Evolutionary conservation across 2,797 vertebrate species (phyloP).

Genomic region (Galagoides demidoff): DNA sequence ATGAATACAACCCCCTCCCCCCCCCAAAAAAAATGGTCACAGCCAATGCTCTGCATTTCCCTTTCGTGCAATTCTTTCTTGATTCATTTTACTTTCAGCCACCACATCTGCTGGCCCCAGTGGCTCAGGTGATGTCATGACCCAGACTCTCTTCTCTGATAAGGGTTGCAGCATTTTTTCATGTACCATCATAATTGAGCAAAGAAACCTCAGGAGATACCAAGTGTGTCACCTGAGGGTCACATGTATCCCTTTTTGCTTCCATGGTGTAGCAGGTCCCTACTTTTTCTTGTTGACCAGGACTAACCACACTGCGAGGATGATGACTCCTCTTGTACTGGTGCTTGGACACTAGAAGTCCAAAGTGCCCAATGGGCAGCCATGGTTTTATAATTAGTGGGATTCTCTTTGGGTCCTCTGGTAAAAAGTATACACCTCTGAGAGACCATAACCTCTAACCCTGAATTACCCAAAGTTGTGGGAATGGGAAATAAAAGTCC

Average conservation of each 20-base stretch:
- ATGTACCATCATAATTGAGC: neutral
- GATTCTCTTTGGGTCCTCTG: neutral
- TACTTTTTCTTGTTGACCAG: neutral
- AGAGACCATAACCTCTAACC: neutral
- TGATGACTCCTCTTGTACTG: neutral
- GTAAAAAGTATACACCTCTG: neutral
- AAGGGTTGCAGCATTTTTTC: neutral
- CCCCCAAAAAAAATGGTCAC: neutral
- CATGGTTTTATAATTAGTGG: neutral
- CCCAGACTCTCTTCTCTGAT: neutral
- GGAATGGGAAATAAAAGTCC: neutral
- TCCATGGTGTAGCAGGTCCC: neutral
- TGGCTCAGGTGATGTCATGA: neutral
- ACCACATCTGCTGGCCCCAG: neutral
- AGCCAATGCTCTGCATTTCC: neutral
- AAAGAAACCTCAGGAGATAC: neutral
- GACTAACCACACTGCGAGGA: neutral
- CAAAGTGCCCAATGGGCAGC: neutral
- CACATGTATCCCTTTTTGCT: neutral
- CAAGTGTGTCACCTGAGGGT: neutral
- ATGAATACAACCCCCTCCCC: neutral
- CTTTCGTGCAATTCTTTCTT: neutral
- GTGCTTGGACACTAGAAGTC: neutral
- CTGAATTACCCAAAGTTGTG: neutral
- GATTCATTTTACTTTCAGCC: neutral